Base-by-base conservation (phyloP, 2,888 invertebrate genomes). In the Camptogramma bilineatum region DNA sequence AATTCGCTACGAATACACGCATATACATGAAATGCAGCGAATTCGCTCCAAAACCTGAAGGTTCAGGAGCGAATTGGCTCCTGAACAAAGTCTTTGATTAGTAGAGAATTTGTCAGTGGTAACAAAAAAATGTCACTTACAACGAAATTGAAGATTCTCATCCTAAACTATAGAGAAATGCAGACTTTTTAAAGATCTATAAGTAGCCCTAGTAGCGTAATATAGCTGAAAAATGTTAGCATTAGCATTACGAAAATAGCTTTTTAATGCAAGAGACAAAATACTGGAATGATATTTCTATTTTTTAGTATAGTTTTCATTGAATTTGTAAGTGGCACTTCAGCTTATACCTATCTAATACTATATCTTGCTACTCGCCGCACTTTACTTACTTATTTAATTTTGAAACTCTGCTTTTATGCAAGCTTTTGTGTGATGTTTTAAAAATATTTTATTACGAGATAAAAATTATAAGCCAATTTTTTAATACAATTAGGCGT, bases 311-410 rank as follows among this genome's bases (percentile, higher is more conserved):
- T 56, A 53, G 62, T 51, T 13, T 4, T 63, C 42, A 58, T 52
- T 55, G 54, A 62, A 53, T 64, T 62, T 62, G 34, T 62, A 51
- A 55, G 68, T 68, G 71, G 69, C 69, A 68, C 69, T 64, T 68
- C 48, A 50, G 54, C 47, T 47, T 70, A 66, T 10, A n/a, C n/a
- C n/a, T 28, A 61, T 54, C 51, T 71, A 67, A 44, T 19, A 44
- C 58, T 34, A 50, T 34, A 53, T 44, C 65, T 42, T 42, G 57
- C 68, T 68, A 64, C 54, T 54, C 59, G 61, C 64, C 66, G 64
- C 68, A 66, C 66, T 54, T 44, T 31, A 9, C 59, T 44, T 31
- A 8, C 53, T 28, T 5, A 1, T 31, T 10, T 17, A 13, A 16
- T 44, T 16, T 44, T n/a, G 34, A 42, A 28, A 52, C 28, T 46